These are phyloP conservation scores for Monoplex corrugatus DNA, from an alignment of 2,888 invertebrate genomes.

Conservation along the genomic window DNA sequence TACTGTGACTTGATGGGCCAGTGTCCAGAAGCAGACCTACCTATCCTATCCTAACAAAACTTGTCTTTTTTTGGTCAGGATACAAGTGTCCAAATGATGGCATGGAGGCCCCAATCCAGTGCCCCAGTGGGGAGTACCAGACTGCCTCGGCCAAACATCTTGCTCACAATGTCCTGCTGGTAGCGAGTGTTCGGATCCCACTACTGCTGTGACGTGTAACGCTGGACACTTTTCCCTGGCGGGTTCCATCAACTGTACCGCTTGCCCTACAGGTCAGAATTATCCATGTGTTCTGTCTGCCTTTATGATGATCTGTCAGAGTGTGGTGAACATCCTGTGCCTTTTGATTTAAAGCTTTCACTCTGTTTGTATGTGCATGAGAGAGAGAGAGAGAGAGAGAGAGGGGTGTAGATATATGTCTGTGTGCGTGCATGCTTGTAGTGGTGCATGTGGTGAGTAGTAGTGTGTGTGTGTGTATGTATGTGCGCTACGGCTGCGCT, in stretches of 20 bases:
- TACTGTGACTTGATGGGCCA: too few species aligned
- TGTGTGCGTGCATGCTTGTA: slow-evolving; percentile 49
- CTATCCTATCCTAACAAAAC: too few species aligned
- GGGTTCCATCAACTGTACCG: slow-evolving; percentile 63
- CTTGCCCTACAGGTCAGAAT: slow-evolving; percentile 66
- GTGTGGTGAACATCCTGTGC: too few species aligned
- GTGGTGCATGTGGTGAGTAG: too few species aligned
- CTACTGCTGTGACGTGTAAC: slow-evolving; percentile 52
- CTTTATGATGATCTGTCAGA: too few species aligned
- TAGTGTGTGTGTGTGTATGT: slow-evolving; percentile 54
- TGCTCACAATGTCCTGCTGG: slow-evolving; percentile 65
- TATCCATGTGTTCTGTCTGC: too few species aligned
- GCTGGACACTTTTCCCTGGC: slow-evolving; percentile 56
- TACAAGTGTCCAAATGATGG: slow-evolving; percentile 71
- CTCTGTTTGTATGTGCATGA: not conserved
- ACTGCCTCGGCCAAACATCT: slow-evolving; percentile 45
- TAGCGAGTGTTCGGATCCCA: slow-evolving; percentile 60
- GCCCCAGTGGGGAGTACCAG: slow-evolving; percentile 64
- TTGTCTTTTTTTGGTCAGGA: too few species aligned
- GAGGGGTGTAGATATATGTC: not conserved
- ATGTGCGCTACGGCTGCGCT: too few species aligned
- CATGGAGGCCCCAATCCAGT: slow-evolving; percentile 64
- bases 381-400: not conserved
- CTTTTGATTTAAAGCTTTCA: too few species aligned
- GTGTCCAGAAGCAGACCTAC: too few species aligned